These are phyloP conservation scores for Tetramorium bicarinatum DNA, from an alignment of 2,888 invertebrate genomes.

Conservation along the genomic window DNA sequence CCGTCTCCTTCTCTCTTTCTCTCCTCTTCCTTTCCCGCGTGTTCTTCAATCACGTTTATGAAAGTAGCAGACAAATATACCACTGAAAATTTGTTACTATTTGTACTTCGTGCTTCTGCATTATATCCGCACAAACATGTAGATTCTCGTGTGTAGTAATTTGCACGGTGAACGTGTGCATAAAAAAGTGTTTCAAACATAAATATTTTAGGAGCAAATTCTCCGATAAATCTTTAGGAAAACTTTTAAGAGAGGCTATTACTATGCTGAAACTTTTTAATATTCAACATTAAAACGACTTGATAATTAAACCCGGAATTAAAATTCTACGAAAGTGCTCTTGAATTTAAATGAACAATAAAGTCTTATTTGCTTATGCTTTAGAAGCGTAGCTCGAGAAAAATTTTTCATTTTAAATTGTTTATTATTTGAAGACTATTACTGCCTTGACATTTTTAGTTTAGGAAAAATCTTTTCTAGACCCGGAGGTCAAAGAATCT, in stretches of 20 bases:
- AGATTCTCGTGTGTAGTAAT: not conserved
- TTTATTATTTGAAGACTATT: not conserved
- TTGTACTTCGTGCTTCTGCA: not conserved
- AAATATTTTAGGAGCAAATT: constrained; percentile 23
- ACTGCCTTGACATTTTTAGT: not conserved
- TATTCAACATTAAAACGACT: constrained; percentile 11
- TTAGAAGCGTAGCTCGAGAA: not conserved
- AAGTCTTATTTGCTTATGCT: constrained; percentile 11
- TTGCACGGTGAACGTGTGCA: not conserved
- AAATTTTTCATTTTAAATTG: not conserved
- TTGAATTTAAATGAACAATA: constrained; percentile 33
- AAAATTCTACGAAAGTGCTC: constrained; percentile 7
- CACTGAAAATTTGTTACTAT: not conserved
- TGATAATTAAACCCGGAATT: constrained; percentile 25
- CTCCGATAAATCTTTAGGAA: constrained; percentile 25
- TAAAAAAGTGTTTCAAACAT: not conserved
- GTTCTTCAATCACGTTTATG: not conserved
- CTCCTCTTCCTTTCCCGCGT: not conserved
- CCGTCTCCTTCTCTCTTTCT: not conserved
- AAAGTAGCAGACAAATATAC: constrained; percentile 5
- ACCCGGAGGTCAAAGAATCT: not conserved
- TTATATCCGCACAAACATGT: not conserved
- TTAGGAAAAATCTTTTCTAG: not conserved
- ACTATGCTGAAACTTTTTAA: constrained; percentile 23
- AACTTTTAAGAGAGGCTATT: constrained; percentile 13